Percentiles rank a stretch among this genome's conserved stretches.
phyloP scores from a whole-genome alignment of 2,113 vertebrate genomes.

The Gulo gulo region DNA sequence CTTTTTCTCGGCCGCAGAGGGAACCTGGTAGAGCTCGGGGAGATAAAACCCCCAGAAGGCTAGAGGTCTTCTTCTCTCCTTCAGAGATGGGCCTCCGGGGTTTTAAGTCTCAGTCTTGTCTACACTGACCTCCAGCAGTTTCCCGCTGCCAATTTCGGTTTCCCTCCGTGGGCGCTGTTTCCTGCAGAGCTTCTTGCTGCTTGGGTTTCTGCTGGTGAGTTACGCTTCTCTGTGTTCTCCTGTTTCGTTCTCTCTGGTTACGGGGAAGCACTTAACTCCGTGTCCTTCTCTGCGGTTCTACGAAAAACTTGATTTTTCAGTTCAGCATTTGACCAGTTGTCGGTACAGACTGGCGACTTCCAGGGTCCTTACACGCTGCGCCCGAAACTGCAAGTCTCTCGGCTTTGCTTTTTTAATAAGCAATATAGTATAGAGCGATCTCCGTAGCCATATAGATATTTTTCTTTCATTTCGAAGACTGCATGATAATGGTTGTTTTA shows the following conservation, averaged over 20 bases:
- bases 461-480: background rate
- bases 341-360: rapidly evolving
- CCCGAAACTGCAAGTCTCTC: background rate
- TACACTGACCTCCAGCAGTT: background rate
- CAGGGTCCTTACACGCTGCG: background rate
- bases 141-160: no score
- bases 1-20: background rate
- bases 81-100: background rate
- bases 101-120: background rate
- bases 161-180: background rate
- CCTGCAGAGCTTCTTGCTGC: background rate
- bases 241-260: rapidly evolving
- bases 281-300: no score
- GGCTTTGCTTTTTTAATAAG: background rate
- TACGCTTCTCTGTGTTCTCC: no score
- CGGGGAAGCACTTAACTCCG: background rate
- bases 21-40: background rate
- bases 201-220: background rate
- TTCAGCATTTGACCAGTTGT: background rate
- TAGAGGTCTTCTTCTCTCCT: background rate
- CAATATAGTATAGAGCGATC: background rate
- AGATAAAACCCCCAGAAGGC: background rate
- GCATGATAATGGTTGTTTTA: background rate
- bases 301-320: background rate
- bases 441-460: background rate